phyloP scores from a whole-genome alignment of 2,888 invertebrate genomes.

The Agrypnus murinus region DNA sequence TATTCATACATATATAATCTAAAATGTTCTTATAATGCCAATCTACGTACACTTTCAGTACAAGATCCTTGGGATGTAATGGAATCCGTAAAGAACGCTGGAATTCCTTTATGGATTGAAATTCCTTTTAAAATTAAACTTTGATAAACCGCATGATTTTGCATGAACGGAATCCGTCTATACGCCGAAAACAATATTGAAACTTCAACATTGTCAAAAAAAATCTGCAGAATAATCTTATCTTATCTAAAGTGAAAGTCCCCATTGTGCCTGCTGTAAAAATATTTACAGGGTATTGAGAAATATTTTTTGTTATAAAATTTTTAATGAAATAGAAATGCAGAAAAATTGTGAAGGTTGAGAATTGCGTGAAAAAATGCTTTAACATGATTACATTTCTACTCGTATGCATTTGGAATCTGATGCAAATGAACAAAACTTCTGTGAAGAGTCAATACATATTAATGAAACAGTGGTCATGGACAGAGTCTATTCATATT shows the following conservation, averaged over 20 bases:
- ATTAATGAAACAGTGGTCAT: slow-evolving; percentile 25
- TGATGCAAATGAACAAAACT: slow-evolving; percentile 21
- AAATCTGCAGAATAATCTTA: slow-evolving; percentile 1
- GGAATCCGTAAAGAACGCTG: slow-evolving; percentile 48
- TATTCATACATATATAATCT: neutral
- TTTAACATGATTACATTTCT: too few species aligned
- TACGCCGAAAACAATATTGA: slow-evolving; percentile 51
- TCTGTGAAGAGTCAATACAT: slow-evolving; percentile 21
- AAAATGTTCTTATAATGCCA: slow-evolving; percentile 34
- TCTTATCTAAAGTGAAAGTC: neutral
- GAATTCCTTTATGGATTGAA: slow-evolving; percentile 58
- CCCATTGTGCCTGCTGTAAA: neutral
- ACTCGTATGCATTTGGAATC: slow-evolving; percentile 4
- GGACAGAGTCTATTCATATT: slow-evolving; percentile 17
- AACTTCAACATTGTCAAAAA: slow-evolving; percentile 37
- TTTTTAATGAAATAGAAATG: too few species aligned
- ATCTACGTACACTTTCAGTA: slow-evolving; percentile 43
- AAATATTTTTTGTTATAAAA: too few species aligned
- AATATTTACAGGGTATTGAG: too few species aligned
- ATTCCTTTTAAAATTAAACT: slow-evolving; percentile 59
- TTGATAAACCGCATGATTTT: slow-evolving; percentile 58
- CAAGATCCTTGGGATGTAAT: slow-evolving; percentile 41
- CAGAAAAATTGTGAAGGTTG: too few species aligned
- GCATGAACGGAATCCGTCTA: slow-evolving; percentile 52
- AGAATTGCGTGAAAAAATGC: too few species aligned